phyloP scores from a whole-genome alignment of 2,888 invertebrate genomes.

The Lepidocyrtinus sp. region DNA sequence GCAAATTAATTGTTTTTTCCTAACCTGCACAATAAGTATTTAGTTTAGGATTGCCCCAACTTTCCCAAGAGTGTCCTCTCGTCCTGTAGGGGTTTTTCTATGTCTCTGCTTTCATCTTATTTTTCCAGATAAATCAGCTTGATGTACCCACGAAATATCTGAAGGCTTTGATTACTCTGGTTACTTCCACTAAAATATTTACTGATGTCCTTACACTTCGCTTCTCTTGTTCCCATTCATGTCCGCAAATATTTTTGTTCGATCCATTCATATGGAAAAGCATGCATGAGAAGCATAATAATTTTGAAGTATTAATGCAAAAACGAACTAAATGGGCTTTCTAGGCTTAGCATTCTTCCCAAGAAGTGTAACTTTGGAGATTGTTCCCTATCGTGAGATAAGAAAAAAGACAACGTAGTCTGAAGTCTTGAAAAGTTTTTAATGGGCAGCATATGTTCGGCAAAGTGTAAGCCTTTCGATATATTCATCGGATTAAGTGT shows the following conservation, averaged over 20 bases:
- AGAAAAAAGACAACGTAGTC: not conserved
- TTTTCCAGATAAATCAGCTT: no score
- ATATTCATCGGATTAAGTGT: no score
- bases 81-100: no score
- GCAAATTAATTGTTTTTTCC: no score
- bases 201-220: not conserved
- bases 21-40: no score
- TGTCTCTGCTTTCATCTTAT: no score
- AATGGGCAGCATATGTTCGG: slow-evolving; percentile 35
- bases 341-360: not conserved
- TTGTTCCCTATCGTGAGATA: no score
- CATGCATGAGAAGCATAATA: slow-evolving; percentile 2
- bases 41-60: no score
- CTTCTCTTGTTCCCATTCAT: not conserved
- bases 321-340: not conserved
- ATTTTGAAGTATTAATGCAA: slow-evolving; percentile 3
- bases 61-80: no score
- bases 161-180: not conserved
- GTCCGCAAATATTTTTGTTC: not conserved
- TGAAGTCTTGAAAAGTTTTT: slow-evolving; percentile 22
- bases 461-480: slow-evolving; percentile 18
- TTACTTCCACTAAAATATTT: slow-evolving; percentile 4
- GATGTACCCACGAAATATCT: no score
- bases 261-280: not conserved
- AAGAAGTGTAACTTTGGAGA: no score